Evolutionary conservation across 2,888 invertebrate genomes (phyloP), one percentile per base, ranked within the genome.

Genomic region (Kuschelorhynchus macadamiae): DNA sequence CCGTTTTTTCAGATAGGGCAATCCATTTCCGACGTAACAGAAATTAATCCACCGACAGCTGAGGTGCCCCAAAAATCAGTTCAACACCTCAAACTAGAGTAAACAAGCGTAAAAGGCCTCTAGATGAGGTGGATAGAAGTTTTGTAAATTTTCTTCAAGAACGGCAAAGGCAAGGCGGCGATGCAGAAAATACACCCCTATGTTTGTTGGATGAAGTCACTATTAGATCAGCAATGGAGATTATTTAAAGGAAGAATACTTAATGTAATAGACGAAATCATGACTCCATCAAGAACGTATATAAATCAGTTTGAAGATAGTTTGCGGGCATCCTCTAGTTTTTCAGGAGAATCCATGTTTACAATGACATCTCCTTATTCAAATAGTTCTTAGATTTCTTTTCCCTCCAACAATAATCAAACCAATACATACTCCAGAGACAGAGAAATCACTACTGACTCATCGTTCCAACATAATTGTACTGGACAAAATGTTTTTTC

Each of bases 201-300:
- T 52, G 52, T 52, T 41, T 52, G 32, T 42, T 61, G 2, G 42
- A 42, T 12, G 61, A 52, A 21, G 25, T 61, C 3, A 61, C 12
- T 16, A 52, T 42, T 42, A 44, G 53, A 53, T 53, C 12, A 44
- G 17, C 36, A 61, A 52, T 30, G 21, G 33, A 61, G n/a, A 52
- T 32, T 52, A 52, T 61, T 61, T 52, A 61, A 61, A 52, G 21
- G 61, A 25, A 52, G 25, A 61, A 30, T 20, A 41, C 42, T 61
- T 32, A 41, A 42, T 52, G 14, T 61, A 39, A 61, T 52, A 61
- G 52, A 61, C 30, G 52, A 61, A 41, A 42, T 46, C 17, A 17
- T 52, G 41, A 55, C 25, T 55, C 55, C 55, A 41, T 17, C 55
- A 55, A 52, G 33, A 52, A 52, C 52, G 14, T 41, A 62, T 52